phyloP scores from a whole-genome alignment of 2,888 invertebrate genomes.

The Blera fallax region DNA sequence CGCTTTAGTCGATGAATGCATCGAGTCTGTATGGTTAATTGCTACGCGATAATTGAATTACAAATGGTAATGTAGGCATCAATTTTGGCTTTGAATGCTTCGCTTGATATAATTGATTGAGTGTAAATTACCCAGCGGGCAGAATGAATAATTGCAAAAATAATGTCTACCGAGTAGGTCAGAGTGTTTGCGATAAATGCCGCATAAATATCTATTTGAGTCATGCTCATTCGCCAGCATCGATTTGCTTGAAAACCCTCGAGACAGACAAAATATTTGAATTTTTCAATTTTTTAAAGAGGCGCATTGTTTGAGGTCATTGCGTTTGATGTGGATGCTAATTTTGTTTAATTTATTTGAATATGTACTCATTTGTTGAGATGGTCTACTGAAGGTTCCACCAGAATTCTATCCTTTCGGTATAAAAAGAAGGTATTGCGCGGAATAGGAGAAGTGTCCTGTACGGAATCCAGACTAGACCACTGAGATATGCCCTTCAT shows the following conservation, averaged over 20 bases:
- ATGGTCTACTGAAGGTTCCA: too few species aligned
- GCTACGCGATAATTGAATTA: constrained; percentile 55
- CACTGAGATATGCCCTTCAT: too few species aligned
- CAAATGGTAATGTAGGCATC: constrained; percentile 46
- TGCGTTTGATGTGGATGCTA: too few species aligned
- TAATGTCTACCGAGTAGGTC: background rate
- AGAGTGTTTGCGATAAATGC: background rate
- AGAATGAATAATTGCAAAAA: background rate
- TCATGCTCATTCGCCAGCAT: background rate
- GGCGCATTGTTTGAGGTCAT: background rate
- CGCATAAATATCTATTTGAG: background rate
- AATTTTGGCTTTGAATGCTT: constrained; percentile 29
- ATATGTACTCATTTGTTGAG: too few species aligned
- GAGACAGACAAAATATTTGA: background rate
- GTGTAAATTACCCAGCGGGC: constrained; percentile 4
- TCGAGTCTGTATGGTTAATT: constrained; percentile 37
- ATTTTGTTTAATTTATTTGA: too few species aligned
- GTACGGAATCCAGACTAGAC: too few species aligned
- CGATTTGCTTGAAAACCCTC: background rate
- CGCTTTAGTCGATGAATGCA: constrained; percentile 30
- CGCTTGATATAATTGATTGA: constrained; percentile 50
- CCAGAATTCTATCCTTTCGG: too few species aligned
- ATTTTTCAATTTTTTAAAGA: background rate
- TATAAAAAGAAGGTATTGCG: too few species aligned
- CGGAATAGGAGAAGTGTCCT: too few species aligned